These are phyloP conservation scores for Hylomyscus alleni DNA, from an alignment of 2,797 vertebrate genomes.

Conservation along the genomic window DNA sequence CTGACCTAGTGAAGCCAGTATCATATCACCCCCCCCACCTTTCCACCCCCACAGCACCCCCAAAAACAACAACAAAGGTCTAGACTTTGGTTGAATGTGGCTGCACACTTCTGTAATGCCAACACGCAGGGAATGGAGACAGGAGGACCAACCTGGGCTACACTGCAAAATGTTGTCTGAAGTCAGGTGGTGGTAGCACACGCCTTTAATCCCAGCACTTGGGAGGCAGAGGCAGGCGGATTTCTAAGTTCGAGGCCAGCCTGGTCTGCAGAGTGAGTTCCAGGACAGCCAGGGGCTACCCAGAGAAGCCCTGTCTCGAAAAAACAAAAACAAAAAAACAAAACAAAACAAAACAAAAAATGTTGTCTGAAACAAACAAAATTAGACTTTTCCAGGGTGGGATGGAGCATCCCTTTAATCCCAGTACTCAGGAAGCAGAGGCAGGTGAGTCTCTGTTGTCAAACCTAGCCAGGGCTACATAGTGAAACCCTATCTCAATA, in stretches of 20 bases:
- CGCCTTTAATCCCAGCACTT: too few relatives aligned
- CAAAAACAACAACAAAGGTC: neutral
- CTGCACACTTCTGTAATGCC: neutral
- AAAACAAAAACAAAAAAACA: too few relatives aligned
- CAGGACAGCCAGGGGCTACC: too few relatives aligned
- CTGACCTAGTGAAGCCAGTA: neutral
- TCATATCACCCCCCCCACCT: neutral
- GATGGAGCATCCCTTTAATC: neutral
- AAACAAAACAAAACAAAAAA: neutral
- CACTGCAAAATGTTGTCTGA: neutral
- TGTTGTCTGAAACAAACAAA: neutral
- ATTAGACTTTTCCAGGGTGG: neutral
- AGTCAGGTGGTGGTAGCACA: too few relatives aligned
- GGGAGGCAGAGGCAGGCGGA: too few relatives aligned
- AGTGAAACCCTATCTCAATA: neutral
- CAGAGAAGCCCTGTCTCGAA: too few relatives aligned
- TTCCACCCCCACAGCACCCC: neutral
- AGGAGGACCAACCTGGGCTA: neutral
- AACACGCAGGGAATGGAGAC: neutral
- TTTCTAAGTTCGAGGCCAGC: too few relatives aligned
- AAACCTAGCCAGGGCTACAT: neutral
- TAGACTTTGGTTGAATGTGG: neutral
- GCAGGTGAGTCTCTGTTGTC: neutral
- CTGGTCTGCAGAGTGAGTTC: too few relatives aligned
- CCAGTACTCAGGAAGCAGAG: neutral